Conservation (phyloP, 2,797 vertebrate species). For the Mallotus villosus region DNA sequence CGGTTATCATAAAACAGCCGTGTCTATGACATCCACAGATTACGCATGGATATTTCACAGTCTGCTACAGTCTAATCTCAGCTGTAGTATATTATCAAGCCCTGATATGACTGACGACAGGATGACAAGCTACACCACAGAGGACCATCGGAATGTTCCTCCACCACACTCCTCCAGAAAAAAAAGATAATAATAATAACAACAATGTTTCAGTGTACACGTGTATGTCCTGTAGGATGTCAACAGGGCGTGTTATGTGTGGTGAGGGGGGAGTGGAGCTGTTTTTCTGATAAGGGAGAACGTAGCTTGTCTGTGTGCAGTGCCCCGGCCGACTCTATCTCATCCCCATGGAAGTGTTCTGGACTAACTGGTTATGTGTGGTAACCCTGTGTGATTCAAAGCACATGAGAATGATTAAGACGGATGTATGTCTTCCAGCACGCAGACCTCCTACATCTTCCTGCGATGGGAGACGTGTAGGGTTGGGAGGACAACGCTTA, state of each 20-base stretch:
- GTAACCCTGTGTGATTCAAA: slow-evolving; percentile 4
- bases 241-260: slow-evolving; percentile 2
- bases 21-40: not conserved
- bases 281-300: slow-evolving; percentile 26
- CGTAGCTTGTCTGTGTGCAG: slow-evolving; percentile 25
- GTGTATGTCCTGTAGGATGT: not conserved
- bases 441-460: not conserved
- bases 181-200: slow-evolving; percentile 15
- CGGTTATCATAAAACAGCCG: no score
- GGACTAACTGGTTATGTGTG: not conserved
- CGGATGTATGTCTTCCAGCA: slow-evolving; percentile 22
- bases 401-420: slow-evolving; percentile 27
- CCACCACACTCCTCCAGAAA: not conserved
- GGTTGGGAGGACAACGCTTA: not conserved
- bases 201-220: slow-evolving; percentile 2
- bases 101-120: slow-evolving; percentile 8
- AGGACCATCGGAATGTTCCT: slow-evolving; percentile 21
- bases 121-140: slow-evolving; percentile 32
- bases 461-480: not conserved
- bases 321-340: slow-evolving; percentile 28
- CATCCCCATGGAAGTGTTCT: not conserved
- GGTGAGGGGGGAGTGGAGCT: not conserved
- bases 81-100: slow-evolving; percentile 1
- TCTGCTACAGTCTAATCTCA: not conserved
- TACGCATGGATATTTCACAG: not conserved